phyloP scores from a whole-genome alignment of 2,888 invertebrate species.

The Adelphocoris suturalis region DNA sequence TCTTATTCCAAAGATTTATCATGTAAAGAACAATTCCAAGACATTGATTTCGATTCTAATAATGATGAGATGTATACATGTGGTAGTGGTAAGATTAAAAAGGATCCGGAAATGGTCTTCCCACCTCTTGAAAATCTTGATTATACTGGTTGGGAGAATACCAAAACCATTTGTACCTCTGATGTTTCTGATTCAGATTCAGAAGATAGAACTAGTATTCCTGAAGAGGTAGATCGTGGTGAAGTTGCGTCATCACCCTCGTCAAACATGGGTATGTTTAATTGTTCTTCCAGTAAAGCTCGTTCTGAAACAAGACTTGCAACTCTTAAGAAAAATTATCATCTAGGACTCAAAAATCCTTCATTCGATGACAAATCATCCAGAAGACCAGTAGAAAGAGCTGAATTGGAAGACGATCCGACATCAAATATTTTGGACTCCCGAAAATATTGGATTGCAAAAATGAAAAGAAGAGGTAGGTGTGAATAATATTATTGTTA shows the following conservation, averaged over 20 bases:
- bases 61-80: neutral
- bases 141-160: conserved; percentile 2
- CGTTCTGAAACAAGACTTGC: no score
- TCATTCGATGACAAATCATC: neutral
- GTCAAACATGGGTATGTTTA: no score
- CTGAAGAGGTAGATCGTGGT: neutral
- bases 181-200: neutral
- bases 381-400: neutral
- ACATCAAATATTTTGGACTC: neutral
- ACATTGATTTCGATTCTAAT: neutral
- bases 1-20: neutral
- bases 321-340: neutral
- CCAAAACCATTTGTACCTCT: neutral
- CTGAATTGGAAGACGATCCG: neutral
- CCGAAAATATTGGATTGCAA: no score
- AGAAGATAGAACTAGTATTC: neutral
- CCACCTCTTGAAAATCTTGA: conserved; percentile 8
- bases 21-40: neutral
- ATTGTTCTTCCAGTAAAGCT: no score
- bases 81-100: neutral
- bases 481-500: no score
- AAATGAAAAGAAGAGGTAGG: no score
- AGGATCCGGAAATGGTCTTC: neutral
- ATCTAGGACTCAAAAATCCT: neutral
- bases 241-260: neutral